Evolutionary conservation across 2,888 invertebrate species (phyloP).

Genomic region (Dynastes tityus): DNA sequence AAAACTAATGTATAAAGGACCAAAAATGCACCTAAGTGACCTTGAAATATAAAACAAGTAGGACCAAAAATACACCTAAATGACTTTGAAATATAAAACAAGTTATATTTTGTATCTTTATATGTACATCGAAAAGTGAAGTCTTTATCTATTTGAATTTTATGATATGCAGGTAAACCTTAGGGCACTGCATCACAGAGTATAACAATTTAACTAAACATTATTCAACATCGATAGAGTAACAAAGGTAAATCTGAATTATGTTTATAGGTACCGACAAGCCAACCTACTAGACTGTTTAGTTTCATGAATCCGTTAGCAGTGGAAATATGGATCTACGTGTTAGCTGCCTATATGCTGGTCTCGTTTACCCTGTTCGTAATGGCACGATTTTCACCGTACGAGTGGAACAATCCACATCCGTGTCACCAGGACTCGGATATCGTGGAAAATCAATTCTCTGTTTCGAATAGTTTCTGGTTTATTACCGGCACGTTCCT

Average conservation of each 20-base stretch:
- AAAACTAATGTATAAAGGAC: too few species aligned
- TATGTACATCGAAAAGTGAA: too few species aligned
- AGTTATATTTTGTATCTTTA: too few species aligned
- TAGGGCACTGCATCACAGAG: too few species aligned
- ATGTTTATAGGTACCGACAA: constrained; percentile 77
- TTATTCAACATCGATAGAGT: too few species aligned
- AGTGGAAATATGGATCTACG: constrained; percentile 90
- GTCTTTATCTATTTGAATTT: too few species aligned
- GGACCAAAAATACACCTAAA: too few species aligned
- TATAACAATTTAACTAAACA: too few species aligned
- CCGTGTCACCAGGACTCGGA: constrained; percentile 78
- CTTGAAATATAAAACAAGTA: too few species aligned
- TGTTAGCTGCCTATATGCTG: constrained; percentile 84
- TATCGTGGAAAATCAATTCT: constrained; percentile 85
- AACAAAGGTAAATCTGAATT: background rate
- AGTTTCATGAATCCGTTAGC: constrained; percentile 92
- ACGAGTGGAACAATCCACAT: constrained; percentile 85
- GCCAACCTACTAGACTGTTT: constrained; percentile 81
- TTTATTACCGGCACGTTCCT: constrained; percentile 92
- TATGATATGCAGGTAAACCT: too few species aligned
- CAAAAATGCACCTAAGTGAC: too few species aligned
- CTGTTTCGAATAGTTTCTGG: constrained; percentile 92
- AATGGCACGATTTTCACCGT: constrained; percentile 85
- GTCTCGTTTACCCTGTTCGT: constrained; percentile 86
- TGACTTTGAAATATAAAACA: too few species aligned